Evolutionary conservation across 2,797 vertebrate species (phyloP).

Genomic region (Prionace glauca): DNA sequence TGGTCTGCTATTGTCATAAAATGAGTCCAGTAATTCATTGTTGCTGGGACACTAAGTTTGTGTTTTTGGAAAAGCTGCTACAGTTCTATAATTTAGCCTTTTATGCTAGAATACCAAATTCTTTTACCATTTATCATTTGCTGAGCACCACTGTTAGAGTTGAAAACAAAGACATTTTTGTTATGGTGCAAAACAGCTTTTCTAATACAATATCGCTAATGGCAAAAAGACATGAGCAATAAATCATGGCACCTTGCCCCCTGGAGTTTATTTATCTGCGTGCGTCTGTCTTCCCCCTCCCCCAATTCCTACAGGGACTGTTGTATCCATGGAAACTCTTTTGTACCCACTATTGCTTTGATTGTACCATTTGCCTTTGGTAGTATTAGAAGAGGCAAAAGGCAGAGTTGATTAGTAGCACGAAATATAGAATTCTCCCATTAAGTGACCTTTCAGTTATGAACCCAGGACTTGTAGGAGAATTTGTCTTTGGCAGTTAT

Average conservation of each 20-base stretch:
- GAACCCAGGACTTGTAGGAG: neutral
- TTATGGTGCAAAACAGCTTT: neutral
- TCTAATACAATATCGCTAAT: conserved; percentile 21
- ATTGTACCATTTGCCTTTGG: conserved; percentile 36
- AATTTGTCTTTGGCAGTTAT: neutral
- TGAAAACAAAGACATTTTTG: conserved; percentile 34
- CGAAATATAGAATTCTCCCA: neutral
- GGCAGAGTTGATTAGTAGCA: neutral
- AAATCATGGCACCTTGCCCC: conserved; percentile 33
- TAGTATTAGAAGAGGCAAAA: conserved; percentile 22
- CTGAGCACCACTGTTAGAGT: neutral
- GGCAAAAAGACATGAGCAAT: neutral
- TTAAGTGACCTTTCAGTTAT: neutral
- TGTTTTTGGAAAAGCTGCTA: neutral
- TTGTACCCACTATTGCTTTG: neutral
- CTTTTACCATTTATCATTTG: neutral
- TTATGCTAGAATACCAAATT: neutral
- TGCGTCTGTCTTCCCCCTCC: neutral
- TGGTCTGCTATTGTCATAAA: neutral
- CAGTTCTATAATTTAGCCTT: neutral
- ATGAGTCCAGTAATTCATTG: neutral
- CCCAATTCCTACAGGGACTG: neutral
- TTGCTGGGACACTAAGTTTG: neutral
- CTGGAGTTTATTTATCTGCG: conserved; percentile 23
- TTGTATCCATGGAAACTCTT: conserved; percentile 28